Evolutionary conservation across 2,113 vertebrate species (phyloP), one percentile per base, ranked within the genome.

Genomic region (Nicator chloris): DNA sequence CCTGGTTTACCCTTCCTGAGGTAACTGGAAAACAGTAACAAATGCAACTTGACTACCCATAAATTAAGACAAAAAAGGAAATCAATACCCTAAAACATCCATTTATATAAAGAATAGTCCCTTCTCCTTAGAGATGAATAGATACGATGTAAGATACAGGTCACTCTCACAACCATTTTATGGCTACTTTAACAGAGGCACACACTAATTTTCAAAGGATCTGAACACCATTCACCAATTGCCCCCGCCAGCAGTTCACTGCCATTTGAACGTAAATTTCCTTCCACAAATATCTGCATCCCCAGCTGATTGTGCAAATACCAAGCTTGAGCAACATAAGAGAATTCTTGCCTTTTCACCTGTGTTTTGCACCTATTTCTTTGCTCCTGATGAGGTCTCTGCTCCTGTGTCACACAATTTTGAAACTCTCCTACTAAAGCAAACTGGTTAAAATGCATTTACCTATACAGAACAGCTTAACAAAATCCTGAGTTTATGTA

Each of bases 101-200:
- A 31, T 61, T 65, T 66, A 33, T 37, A 51, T 72, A 44, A 69
- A n/a, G 2, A 76, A 26, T 1, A 66, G 13, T 19, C n/a, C 18
- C 20, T 73, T 65, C n/a, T 70, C 45, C 47, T 51, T 17, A 51
- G 11, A 80, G 33, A 44, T 75, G 49, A 60, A 63, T 8, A 28
- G 4, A 35, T 7, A 42, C 0, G 0, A 23, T 50, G 0, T 8
- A 60, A 64, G 13, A 57, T 37, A 13, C 11, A 64, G 17, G 22
- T 54, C 10, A 18, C 76, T 75, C 44, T 75, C 53, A 53, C 65
- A 56, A 31, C 11, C 23, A 39, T 13, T 28, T 61, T 26, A 44
- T 1, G 0, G 40, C n/a, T 37, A 5, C 56, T 76, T 69, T 42
- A 82, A 69, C 12, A 15, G 22, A 50, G 30, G n/a, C 13, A 79